A percentile compares a stretch with the other conserved stretches of the same genome.
Conservation (phyloP, 92 coral and sea anemone genomes). For the Bergia puertoricense region DNA sequence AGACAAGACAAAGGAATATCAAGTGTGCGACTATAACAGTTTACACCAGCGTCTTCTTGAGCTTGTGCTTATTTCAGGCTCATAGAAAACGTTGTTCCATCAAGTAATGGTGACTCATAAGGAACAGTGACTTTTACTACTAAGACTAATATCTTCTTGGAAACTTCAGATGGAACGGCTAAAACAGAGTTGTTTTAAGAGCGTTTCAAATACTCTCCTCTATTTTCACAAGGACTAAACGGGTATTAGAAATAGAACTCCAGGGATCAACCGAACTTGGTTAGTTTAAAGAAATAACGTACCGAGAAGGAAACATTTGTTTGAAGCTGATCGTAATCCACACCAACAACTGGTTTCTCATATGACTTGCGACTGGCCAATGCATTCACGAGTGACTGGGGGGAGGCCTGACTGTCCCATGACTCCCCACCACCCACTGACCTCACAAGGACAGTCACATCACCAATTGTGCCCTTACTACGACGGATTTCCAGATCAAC, state of each 20-base stretch:
- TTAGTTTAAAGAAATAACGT: conserved; percentile 5
- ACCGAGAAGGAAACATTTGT: conserved; percentile 67
- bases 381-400: conserved; percentile 60
- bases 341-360: conserved; percentile 46
- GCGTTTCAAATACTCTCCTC: not conserved
- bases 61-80: too few species aligned
- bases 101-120: too few species aligned
- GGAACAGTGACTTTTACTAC: too few species aligned
- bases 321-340: conserved; percentile 69
- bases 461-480: conserved; percentile 88
- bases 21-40: too few species aligned
- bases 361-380: conserved; percentile 53
- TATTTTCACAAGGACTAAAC: not conserved
- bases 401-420: conserved; percentile 62
- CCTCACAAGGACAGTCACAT: conserved; percentile 86
- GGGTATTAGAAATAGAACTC: not conserved
- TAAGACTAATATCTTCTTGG: too few species aligned
- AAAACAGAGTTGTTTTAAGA: not conserved
- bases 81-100: too few species aligned
- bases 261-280: not conserved
- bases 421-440: conserved; percentile 94
- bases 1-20: too few species aligned
- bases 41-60: too few species aligned
- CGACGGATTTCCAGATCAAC: conserved; percentile 78
- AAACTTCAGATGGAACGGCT: too few species aligned